phyloP scores from a whole-genome alignment of 1,140 invertebrate species.

The Nylanderia fulva region DNA sequence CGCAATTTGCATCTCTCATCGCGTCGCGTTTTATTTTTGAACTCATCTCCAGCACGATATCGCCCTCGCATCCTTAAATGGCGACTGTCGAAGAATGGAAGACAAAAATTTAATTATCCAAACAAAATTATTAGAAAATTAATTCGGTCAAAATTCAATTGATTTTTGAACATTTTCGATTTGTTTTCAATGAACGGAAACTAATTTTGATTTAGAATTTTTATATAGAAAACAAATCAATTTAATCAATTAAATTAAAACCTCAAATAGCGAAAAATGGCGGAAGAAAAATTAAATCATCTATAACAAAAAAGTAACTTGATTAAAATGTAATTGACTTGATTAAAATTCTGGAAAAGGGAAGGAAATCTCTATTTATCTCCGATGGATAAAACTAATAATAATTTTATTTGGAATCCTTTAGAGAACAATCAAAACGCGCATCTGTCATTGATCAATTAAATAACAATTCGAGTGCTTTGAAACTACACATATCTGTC shows the following conservation, averaged over 20 bases:
- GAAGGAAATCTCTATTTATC: neutral
- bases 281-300: neutral
- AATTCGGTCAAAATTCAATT: neutral
- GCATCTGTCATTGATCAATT: neutral
- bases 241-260: no score
- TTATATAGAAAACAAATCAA: no score
- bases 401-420: slow-evolving; percentile 41
- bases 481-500: slow-evolving; percentile 27
- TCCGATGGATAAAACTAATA: slow-evolving; percentile 49
- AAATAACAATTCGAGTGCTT: slow-evolving; percentile 18
- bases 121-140: neutral
- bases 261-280: no score
- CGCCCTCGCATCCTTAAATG: slow-evolving; percentile 39
- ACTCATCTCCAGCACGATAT: slow-evolving; percentile 31
- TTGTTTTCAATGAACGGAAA: no score
- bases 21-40: slow-evolving; percentile 54
- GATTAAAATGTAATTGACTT: neutral
- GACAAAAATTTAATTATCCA: neutral
- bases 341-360: neutral
- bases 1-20: slow-evolving; percentile 59
- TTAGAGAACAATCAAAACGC: slow-evolving; percentile 23
- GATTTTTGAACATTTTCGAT: no score
- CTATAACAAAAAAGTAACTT: neutral
- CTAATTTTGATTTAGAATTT: no score
- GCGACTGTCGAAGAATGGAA: neutral